A percentile compares a stretch with the other conserved stretches of the same genome.
Evolutionary conservation across 2,888 invertebrate genomes (phyloP).

Genomic region (Apodemia zela): DNA sequence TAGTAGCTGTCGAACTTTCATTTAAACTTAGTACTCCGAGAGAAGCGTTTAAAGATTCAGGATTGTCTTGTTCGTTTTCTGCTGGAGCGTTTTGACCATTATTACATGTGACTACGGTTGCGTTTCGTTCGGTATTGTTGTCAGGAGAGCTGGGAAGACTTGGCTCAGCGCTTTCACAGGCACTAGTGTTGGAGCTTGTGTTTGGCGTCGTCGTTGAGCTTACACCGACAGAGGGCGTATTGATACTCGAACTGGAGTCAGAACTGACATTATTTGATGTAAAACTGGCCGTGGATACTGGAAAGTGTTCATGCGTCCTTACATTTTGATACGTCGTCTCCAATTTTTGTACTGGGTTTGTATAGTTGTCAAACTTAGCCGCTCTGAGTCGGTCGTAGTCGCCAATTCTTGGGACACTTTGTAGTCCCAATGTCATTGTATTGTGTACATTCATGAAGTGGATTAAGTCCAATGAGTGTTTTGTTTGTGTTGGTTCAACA

Average conservation of each 20-base stretch:
- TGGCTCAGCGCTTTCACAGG: conserved; percentile 85
- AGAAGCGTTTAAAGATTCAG: conserved; percentile 49
- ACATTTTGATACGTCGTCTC: conserved; percentile 64
- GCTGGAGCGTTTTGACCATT: conserved; percentile 43
- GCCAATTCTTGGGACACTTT: conserved; percentile 54
- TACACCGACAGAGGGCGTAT: conserved; percentile 77
- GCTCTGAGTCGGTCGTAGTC: conserved; percentile 51
- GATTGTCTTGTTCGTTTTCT: conserved; percentile 41
- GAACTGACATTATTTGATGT: conserved; percentile 70
- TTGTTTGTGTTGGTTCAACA: conserved; percentile 53
- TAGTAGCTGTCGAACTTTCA: conserved; percentile 71
- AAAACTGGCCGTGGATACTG: conserved; percentile 44
- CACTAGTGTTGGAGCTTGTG: conserved; percentile 85
- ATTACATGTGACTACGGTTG: conserved; percentile 39
- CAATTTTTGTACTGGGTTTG: conserved; percentile 50
- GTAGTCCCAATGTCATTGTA: conserved; percentile 48
- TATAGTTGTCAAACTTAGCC: conserved; percentile 55
- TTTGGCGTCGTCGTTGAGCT: conserved; percentile 86
- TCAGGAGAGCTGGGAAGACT: conserved; percentile 86
- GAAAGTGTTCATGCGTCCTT: conserved; percentile 52
- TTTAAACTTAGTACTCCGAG: conserved; percentile 66
- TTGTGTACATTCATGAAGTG: conserved; percentile 56
- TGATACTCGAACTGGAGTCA: conserved; percentile 86
- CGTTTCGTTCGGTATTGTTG: conserved; percentile 52
- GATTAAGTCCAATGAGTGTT: conserved; percentile 61